Evolutionary conservation across 2,797 vertebrate species (phyloP).

Genomic region (Sebastes flavidus): DNA sequence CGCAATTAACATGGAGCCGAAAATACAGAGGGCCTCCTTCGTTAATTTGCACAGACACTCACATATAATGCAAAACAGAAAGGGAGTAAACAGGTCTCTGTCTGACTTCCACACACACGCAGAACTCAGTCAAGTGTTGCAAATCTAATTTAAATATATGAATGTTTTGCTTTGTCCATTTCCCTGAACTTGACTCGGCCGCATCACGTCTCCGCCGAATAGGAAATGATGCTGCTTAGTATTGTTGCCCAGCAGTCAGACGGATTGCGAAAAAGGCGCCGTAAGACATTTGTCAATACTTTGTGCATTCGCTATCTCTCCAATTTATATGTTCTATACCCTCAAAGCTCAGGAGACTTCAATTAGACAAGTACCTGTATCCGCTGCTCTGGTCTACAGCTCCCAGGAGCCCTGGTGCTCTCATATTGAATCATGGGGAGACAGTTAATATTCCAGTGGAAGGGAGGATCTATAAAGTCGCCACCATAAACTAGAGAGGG

Average conservation of each 20-base stretch:
- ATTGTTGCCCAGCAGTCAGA: constrained; percentile 39
- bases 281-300: constrained; percentile 74
- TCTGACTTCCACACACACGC: constrained; percentile 52
- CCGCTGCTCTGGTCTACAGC: constrained; percentile 56
- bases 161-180: constrained; percentile 84
- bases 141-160: constrained; percentile 89
- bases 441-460: constrained; percentile 77
- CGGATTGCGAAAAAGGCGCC: constrained; percentile 6
- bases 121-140: constrained; percentile 84
- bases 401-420: constrained; percentile 66
- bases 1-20: constrained; percentile 83
- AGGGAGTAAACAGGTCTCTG: constrained; percentile 77
- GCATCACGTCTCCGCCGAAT: constrained; percentile 37
- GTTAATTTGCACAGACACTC: constrained; percentile 83
- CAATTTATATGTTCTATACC: constrained; percentile 70
- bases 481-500: constrained; percentile 67
- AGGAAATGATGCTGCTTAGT: constrained; percentile 57
- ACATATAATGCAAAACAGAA: constrained; percentile 75
- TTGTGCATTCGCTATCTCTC: constrained; percentile 42
- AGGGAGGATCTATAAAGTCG: constrained; percentile 76
- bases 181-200: constrained; percentile 62
- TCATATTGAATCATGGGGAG: constrained; percentile 74
- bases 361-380: constrained; percentile 83
- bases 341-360: constrained; percentile 65
- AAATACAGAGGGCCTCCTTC: constrained; percentile 74